Conservation (phyloP, 2,113 vertebrate species). For the Psilopogon haemacephalus region DNA sequence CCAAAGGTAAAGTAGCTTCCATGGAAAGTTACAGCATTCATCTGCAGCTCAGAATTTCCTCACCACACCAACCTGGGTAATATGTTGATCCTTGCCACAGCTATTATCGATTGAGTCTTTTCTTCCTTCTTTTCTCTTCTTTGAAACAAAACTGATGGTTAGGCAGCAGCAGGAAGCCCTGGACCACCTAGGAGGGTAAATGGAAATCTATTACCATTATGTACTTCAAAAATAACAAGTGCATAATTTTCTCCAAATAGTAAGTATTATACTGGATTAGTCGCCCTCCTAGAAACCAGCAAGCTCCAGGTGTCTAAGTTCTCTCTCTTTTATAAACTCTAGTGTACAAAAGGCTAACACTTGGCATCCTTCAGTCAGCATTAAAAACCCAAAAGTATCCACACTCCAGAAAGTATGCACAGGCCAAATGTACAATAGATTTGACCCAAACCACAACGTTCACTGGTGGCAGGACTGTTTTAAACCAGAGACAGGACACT, state of each 20-base stretch:
- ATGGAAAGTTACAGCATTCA: not conserved
- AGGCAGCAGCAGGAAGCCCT: not conserved
- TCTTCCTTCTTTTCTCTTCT: not conserved
- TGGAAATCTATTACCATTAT: slow-evolving; percentile 31
- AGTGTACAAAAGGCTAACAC: not conserved
- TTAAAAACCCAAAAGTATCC: not conserved
- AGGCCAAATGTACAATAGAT: not conserved
- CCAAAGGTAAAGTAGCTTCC: not conserved
- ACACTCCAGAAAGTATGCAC: not conserved
- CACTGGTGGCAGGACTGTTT: not conserved
- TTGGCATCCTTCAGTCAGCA: not conserved
- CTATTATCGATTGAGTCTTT: not conserved
- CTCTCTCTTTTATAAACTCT: not conserved
- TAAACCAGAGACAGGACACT: not conserved
- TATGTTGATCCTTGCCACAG: not conserved
- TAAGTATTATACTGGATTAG: slow-evolving; percentile 31
- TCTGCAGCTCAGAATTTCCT: not conserved
- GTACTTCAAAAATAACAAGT: slow-evolving; percentile 11
- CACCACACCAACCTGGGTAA: accelerated
- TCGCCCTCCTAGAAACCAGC: not conserved
- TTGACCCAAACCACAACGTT: not conserved
- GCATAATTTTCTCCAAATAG: slow-evolving; percentile 21
- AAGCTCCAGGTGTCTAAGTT: not conserved
- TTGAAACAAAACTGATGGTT: not conserved
- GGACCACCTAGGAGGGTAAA: not conserved